Conservation (phyloP, 2,113 vertebrate species). For the Dendropsophus ebraccatus region DNA sequence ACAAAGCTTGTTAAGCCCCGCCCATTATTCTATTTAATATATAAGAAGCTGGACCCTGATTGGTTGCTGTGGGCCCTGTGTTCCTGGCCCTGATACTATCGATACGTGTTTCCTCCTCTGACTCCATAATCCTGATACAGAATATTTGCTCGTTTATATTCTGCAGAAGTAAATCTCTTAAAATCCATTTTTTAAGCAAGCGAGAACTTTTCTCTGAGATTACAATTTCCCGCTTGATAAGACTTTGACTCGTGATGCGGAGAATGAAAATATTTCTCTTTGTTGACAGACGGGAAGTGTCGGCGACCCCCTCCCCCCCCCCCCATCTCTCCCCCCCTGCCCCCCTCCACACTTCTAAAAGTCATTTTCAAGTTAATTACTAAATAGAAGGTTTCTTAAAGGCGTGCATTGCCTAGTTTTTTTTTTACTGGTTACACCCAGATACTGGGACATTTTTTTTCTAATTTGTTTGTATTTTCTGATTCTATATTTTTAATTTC, state of each 20-base stretch:
- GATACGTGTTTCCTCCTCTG: background rate
- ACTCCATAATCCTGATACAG: background rate
- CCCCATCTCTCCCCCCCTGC: too few relatives aligned
- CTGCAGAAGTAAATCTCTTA: background rate
- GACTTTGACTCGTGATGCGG: background rate
- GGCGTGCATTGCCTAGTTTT: too few relatives aligned
- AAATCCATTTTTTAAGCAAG: slow-evolving; percentile 24
- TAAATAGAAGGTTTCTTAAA: background rate
- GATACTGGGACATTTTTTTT: too few relatives aligned
- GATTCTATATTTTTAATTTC: too few relatives aligned
- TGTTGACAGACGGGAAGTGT: background rate
- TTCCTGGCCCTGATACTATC: background rate
- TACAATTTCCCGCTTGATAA: slow-evolving; percentile 27
- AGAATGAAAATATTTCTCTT: slow-evolving; percentile 35
- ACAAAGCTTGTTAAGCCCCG: too few relatives aligned
- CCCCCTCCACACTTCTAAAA: background rate
- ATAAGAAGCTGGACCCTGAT: too few relatives aligned
- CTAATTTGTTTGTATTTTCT: too few relatives aligned
- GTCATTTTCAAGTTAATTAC: slow-evolving; percentile 19
- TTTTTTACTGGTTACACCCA: too few relatives aligned
- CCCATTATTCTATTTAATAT: too few relatives aligned
- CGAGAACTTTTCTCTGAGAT: background rate
- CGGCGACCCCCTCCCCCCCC: background rate
- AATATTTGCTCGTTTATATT: slow-evolving; percentile 26
- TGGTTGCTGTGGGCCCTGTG: too few relatives aligned